A percentile compares a stretch with the other conserved stretches of the same genome.
Conservation (phyloP, 2,797 vertebrate species). For the Schizopygopsis pylzovi region DNA sequence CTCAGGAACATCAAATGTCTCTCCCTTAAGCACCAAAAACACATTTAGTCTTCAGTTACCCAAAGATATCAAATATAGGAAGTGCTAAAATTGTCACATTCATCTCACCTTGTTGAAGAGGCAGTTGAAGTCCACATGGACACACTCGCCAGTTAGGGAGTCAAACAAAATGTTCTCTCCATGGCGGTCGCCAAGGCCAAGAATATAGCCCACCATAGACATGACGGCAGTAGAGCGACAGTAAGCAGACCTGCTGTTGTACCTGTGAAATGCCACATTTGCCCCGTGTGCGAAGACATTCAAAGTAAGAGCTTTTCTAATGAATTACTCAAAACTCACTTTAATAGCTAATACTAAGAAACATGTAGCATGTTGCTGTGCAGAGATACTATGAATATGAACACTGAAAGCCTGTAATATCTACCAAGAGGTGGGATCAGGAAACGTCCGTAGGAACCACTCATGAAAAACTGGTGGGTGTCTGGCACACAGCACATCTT, state of each 20-base stretch:
- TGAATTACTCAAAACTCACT: neutral
- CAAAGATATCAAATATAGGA: neutral
- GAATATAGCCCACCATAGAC: slow-evolving; percentile 98
- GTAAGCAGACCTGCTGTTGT: slow-evolving; percentile 95
- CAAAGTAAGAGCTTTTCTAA: neutral
- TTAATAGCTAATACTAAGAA: neutral
- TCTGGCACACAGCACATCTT: slow-evolving; percentile 87
- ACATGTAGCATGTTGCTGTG: neutral
- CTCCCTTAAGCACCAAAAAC: slow-evolving; percentile 80
- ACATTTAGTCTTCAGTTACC: neutral
- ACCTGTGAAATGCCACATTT: slow-evolving; percentile 77
- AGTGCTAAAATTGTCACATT: neutral
- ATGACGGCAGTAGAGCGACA: slow-evolving; percentile 97
- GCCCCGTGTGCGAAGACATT: neutral
- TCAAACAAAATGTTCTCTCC: slow-evolving; percentile 98
- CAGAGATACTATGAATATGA: neutral
- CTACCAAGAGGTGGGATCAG: slow-evolving; percentile 95
- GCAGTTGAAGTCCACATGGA: slow-evolving; percentile 99
- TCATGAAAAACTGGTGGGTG: slow-evolving; percentile 94
- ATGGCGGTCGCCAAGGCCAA: slow-evolving; percentile 95
- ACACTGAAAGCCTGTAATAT: neutral
- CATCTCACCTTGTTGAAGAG: slow-evolving; percentile 92
- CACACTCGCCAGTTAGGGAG: slow-evolving; percentile 94
- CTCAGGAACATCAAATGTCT: slow-evolving; percentile 97
- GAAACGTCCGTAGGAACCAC: slow-evolving; percentile 96